Percentiles rank a stretch among this genome's conserved stretches.
These are phyloP conservation scores for Frankliniella fusca DNA, from an alignment of 2,888 invertebrate species.

Conservation along the genomic window DNA sequence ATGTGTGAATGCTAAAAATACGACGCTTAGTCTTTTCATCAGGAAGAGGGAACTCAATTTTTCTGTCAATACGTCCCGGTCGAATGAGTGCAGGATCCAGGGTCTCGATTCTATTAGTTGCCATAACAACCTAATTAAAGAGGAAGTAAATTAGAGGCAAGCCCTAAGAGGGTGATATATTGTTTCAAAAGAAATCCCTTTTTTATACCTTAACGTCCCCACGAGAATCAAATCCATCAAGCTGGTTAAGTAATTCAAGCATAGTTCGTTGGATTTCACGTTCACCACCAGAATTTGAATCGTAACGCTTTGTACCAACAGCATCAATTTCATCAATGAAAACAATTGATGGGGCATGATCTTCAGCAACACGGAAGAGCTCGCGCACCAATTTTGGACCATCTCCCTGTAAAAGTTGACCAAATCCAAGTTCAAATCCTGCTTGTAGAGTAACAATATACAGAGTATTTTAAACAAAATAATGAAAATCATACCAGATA, in stretches of 20 bases:
- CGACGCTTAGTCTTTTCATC: slow-evolving; percentile 97
- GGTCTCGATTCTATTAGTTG: slow-evolving; percentile 96
- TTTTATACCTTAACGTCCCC: slow-evolving; percentile 85
- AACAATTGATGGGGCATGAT: slow-evolving; percentile 98
- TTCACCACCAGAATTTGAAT: slow-evolving; percentile 98
- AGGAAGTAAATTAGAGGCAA: background rate
- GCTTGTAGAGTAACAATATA: slow-evolving; percentile 3
- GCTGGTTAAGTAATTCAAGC: slow-evolving; percentile 96
- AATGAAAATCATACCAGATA: slow-evolving; percentile 67
- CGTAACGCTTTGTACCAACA: slow-evolving; percentile 96
- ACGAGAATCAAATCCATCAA: slow-evolving; percentile 95
- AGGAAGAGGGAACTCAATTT: slow-evolving; percentile 98
- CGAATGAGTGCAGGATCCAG: slow-evolving; percentile 97
- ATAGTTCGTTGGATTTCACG: slow-evolving; percentile 99
- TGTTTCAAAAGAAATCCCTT: background rate
- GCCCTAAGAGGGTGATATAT: slow-evolving; percentile 14
- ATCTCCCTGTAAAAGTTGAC: slow-evolving; percentile 69
- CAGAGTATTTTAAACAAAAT: slow-evolving; percentile 28
- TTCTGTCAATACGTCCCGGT: slow-evolving; percentile 97
- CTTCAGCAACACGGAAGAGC: slow-evolving; percentile 97
- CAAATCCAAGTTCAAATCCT: slow-evolving; percentile 19
- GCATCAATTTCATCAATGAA: slow-evolving; percentile 99
- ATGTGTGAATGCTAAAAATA: slow-evolving; percentile 97
- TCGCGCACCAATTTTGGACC: slow-evolving; percentile 98
- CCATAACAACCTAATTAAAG: slow-evolving; percentile 77